Percentiles rank a stretch among this genome's conserved stretches.
These are phyloP conservation scores for Leptobrachium leishanense DNA, from an alignment of 2,113 vertebrate species.

Conservation along the genomic window DNA sequence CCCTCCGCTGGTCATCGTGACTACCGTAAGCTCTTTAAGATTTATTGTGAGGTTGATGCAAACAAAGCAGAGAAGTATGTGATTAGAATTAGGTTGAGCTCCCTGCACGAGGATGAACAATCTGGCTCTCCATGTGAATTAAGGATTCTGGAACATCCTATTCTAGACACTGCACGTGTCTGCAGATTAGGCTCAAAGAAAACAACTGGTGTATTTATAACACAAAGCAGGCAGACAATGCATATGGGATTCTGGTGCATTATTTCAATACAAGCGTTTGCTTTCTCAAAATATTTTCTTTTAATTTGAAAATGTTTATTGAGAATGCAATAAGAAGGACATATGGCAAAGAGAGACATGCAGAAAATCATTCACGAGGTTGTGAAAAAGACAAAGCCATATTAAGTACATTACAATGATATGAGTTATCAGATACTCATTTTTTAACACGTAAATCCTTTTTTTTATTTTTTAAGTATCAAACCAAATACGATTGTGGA, in stretches of 20 bases:
- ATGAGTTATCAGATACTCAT: too few species aligned
- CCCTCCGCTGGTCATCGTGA: too few species aligned
- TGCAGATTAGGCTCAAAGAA: slow-evolving; percentile 28
- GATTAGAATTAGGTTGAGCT: slow-evolving; percentile 39
- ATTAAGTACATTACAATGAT: too few species aligned
- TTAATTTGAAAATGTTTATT: background rate
- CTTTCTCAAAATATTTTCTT: background rate
- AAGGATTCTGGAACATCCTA: slow-evolving; percentile 14
- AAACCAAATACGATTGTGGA: too few species aligned
- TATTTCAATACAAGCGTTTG: background rate
- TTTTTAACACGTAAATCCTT: too few species aligned
- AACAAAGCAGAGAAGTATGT: slow-evolving; percentile 23
- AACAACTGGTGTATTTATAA: background rate
- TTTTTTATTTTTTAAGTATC: too few species aligned
- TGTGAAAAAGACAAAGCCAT: too few species aligned
- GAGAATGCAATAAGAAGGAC: too few species aligned
- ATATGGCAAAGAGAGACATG: too few species aligned
- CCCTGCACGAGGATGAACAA: slow-evolving; percentile 34
- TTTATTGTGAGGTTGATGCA: slow-evolving; percentile 24
- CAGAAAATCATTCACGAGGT: too few species aligned
- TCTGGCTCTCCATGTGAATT: slow-evolving; percentile 37
- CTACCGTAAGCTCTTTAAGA: slow-evolving; percentile 19
- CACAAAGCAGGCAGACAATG: slow-evolving; percentile 4
- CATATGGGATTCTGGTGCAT: background rate
- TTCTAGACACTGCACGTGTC: slow-evolving; percentile 36